Percentiles rank a stretch among this genome's conserved stretches.
phyloP scores from a whole-genome alignment of 2,113 vertebrate species.

The Collichthys lucidus region DNA sequence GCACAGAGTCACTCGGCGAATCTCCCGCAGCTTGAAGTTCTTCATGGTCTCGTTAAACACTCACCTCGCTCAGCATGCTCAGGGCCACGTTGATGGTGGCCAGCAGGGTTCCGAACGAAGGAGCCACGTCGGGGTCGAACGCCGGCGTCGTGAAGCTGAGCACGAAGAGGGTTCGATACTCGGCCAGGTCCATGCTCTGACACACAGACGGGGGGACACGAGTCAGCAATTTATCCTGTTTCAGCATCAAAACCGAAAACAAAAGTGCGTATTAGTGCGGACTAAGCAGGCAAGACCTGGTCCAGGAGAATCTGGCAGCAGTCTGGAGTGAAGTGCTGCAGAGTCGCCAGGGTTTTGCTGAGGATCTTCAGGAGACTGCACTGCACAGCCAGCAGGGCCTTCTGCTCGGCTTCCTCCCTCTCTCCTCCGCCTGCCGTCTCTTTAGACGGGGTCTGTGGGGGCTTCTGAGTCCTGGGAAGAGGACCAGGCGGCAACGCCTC shows the following conservation, averaged over 20 bases:
- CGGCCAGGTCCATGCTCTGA: slow-evolving; percentile 95
- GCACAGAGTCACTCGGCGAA: neutral
- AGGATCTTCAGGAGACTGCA: slow-evolving; percentile 98
- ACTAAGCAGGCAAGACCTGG: slow-evolving; percentile 83
- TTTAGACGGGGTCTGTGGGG: slow-evolving; percentile 83
- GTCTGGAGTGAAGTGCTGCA: slow-evolving; percentile 96
- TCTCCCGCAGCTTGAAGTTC: neutral
- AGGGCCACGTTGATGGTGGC: slow-evolving; percentile 95
- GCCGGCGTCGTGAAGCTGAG: slow-evolving; percentile 95
- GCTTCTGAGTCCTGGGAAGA: slow-evolving; percentile 84
- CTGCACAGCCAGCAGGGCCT: slow-evolving; percentile 90
- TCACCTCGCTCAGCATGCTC: slow-evolving; percentile 95
- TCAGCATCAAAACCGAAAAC: neutral
- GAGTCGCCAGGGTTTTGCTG: slow-evolving; percentile 92
- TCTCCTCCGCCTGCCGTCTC: slow-evolving; percentile 79
- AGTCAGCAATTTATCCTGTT: neutral
- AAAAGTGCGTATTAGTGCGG: too few species aligned
- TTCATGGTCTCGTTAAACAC: fast-evolving
- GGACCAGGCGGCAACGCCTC: slow-evolving; percentile 88
- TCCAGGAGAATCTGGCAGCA: slow-evolving; percentile 97
- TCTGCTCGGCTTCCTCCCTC: slow-evolving; percentile 90
- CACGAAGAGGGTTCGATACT: slow-evolving; percentile 93
- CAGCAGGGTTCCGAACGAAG: slow-evolving; percentile 97
- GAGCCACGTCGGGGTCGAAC: slow-evolving; percentile 94
- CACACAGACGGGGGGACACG: neutral